Evolutionary conservation across 2,797 vertebrate genomes (phyloP), one percentile per base, ranked within the genome.

Genomic region (Falco columbarius): DNA sequence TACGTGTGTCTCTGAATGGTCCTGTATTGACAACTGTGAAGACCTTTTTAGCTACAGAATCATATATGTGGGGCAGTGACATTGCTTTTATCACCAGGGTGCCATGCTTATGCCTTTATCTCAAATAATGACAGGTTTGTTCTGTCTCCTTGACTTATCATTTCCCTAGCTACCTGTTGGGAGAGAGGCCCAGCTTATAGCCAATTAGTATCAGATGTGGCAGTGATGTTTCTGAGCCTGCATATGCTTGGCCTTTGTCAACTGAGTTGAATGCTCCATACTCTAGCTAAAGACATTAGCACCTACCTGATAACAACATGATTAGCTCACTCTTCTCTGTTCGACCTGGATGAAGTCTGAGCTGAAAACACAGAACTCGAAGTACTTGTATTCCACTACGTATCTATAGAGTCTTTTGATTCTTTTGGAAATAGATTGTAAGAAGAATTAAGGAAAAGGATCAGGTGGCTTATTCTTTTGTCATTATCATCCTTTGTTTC

Each of bases 121-220:
- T 85, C 79, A 86, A 6, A 52, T 47, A 86, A 85, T 76, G 93
- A 81, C 70, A 86, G 70, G 71, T 65, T 91, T 94, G 83, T 80
- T 94, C 89, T 83, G 79, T 67, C 77, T 89, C 67, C 83, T 85
- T 79, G 80, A 22, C 85, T 92, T 90, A 34, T 58, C 73, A 27
- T 84, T 87, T 71, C 26, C 86, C 81, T 65, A 6, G 5, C 58
- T 96, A 44, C 85, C 90, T 79, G 76, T 87, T 89, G 54, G 5
- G 63, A 85, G 86, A 74, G 54, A 85, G 38, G 44, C 6, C 12
- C 62, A 82, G 59, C 84, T 62, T 51, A 79, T 32, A 91, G 73
- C 88, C 96, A 97, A 92, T 96, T 97, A 97, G 67, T 46, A 68
- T 12, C 65, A 61, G 47, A 73, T 47, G 14, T 93, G 91, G 82